Conservation (phyloP, 2,797 vertebrate genomes). For the Fundulus diaphanus region DNA sequence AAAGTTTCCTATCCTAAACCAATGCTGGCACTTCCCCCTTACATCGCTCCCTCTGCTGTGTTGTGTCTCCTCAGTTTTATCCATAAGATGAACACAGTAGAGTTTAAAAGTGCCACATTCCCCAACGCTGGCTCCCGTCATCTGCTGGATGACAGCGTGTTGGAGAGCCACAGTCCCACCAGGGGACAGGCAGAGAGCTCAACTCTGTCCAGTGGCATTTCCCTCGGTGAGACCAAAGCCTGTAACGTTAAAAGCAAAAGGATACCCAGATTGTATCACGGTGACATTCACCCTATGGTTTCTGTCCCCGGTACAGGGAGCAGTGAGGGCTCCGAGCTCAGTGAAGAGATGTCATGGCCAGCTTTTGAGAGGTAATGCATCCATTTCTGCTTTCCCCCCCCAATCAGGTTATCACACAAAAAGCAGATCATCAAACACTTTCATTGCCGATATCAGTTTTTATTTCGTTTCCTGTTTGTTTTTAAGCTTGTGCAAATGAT, state of each 20-base stretch:
- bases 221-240: constrained; percentile 83
- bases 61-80: constrained; percentile 87
- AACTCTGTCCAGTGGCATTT: constrained; percentile 97
- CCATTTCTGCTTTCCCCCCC: constrained; percentile 10
- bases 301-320: constrained; percentile 83
- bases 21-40: not conserved
- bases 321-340: constrained; percentile 98
- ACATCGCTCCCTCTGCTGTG: constrained; percentile 5
- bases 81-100: constrained; percentile 95
- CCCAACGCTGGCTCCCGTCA: constrained; percentile 96
- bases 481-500: constrained; percentile 32
- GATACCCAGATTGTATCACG: not conserved
- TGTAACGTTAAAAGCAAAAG: not conserved
- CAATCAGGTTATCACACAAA: constrained; percentile 31
- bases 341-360: constrained; percentile 97
- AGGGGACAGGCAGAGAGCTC: constrained; percentile 95
- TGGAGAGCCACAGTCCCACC: constrained; percentile 93
- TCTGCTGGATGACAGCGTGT: constrained; percentile 95
- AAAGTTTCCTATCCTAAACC: not conserved
- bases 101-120: constrained; percentile 98
- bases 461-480: constrained; percentile 28
- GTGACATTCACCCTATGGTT: constrained; percentile 2
- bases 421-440: constrained; percentile 23
- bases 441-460: constrained; percentile 27
- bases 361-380: constrained; percentile 94